These are phyloP conservation scores for Saxidomus purpurata DNA, from an alignment of 1,140 invertebrate genomes.

Conservation along the genomic window DNA sequence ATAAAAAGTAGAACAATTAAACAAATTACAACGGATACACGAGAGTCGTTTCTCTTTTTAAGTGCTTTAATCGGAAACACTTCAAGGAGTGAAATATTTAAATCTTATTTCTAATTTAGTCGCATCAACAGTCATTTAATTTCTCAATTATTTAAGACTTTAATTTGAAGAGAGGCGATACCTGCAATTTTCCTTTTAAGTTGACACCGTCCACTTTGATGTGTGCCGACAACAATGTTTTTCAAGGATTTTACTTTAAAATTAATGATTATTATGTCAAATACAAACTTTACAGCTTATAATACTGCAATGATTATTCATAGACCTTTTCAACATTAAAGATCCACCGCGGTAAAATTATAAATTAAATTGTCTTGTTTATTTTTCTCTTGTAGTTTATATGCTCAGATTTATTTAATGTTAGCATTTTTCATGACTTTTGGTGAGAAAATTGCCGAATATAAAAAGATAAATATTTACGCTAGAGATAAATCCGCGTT, in stretches of 20 bases:
- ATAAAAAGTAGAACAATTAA: no score
- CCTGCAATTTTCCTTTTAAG: slow-evolving; percentile 52
- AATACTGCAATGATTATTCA: slow-evolving; percentile 55
- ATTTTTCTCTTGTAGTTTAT: slow-evolving; percentile 14
- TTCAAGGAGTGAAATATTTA: not conserved
- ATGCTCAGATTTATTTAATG: slow-evolving; percentile 6
- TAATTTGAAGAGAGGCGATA: slow-evolving; percentile 17
- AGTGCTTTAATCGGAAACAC: not conserved
- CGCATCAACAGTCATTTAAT: slow-evolving; percentile 6
- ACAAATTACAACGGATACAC: no score
- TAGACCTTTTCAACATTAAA: slow-evolving; percentile 31
- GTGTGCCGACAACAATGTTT: slow-evolving; percentile 35
- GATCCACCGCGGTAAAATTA: not conserved
- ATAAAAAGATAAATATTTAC: slow-evolving; percentile 14
- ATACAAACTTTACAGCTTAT: slow-evolving; percentile 21
- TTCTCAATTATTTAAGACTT: slow-evolving; percentile 30
- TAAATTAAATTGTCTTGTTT: slow-evolving; percentile 31
- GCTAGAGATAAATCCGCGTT: not conserved
- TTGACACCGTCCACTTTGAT: slow-evolving; percentile 54
- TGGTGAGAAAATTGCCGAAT: slow-evolving; percentile 35
- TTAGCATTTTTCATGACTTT: slow-evolving; percentile 27
- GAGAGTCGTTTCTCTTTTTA: no score
- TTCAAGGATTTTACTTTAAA: slow-evolving; percentile 33
- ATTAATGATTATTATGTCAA: slow-evolving; percentile 50
- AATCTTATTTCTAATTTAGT: not conserved